These are phyloP conservation scores for Tonatia bakeri DNA, from an alignment of 2,113 vertebrate genomes.

Conservation along the genomic window DNA sequence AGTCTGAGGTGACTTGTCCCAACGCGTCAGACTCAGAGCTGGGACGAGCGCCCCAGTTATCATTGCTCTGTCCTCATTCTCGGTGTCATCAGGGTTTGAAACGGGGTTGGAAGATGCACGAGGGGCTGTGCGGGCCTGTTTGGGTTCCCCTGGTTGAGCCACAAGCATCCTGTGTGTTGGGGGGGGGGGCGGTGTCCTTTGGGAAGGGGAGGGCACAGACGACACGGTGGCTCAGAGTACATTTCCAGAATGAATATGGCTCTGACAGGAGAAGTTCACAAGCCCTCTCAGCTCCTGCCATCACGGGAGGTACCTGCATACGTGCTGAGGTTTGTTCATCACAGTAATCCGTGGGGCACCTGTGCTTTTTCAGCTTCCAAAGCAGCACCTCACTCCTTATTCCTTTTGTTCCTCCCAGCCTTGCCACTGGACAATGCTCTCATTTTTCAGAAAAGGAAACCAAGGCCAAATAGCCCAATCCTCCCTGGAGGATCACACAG, in stretches of 20 bases:
- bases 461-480: neutral
- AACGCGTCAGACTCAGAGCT: neutral
- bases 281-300: fast-evolving
- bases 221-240: neutral
- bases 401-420: neutral
- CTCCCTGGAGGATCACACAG: neutral
- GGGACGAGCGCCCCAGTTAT: too few species aligned
- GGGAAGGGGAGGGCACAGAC: neutral
- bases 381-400: neutral
- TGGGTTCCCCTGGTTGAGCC: neutral
- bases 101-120: neutral
- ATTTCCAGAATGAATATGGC: neutral
- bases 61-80: neutral
- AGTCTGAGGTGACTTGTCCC: neutral
- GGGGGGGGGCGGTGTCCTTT: too few species aligned
- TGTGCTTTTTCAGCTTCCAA: neutral
- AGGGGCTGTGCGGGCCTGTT: fast-evolving
- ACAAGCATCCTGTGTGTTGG: neutral
- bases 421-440: neutral
- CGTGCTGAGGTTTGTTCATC: neutral
- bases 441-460: conserved; percentile 21
- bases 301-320: neutral
- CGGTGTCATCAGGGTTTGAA: neutral
- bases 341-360: neutral
- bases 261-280: neutral